These are phyloP conservation scores for Anticlea derivata DNA, from an alignment of 2,888 invertebrate genomes.

Conservation along the genomic window DNA sequence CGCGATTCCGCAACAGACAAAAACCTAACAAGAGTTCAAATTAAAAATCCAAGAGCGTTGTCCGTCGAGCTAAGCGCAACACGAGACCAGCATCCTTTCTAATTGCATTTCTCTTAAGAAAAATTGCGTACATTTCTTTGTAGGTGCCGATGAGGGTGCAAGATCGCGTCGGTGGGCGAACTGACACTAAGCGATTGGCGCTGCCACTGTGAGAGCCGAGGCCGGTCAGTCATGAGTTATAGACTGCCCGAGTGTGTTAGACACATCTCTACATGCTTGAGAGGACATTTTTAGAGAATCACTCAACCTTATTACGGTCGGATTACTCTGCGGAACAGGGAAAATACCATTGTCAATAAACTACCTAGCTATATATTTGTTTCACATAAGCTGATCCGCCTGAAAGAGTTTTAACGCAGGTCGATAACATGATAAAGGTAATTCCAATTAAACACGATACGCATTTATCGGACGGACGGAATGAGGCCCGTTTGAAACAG, in stretches of 20 bases:
- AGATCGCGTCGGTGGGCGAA: slow-evolving; percentile 59
- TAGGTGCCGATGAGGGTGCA: slow-evolving; percentile 58
- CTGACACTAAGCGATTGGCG: slow-evolving; percentile 71
- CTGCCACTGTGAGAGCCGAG: slow-evolving; percentile 48
- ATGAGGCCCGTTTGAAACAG: slow-evolving; percentile 66
- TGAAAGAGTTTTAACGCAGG: not conserved
- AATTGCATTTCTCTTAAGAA: slow-evolving; percentile 74
- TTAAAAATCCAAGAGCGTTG: slow-evolving; percentile 53
- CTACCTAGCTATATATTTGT: too few relatives aligned
- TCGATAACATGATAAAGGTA: slow-evolving; percentile 32
- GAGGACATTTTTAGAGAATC: slow-evolving; percentile 33
- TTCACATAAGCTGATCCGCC: not conserved
- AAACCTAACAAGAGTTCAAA: slow-evolving; percentile 40
- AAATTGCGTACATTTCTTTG: slow-evolving; percentile 71
- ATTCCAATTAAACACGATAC: slow-evolving; percentile 61
- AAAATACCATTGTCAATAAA: not conserved
- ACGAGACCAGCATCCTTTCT: slow-evolving; percentile 59
- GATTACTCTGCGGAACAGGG: not conserved
- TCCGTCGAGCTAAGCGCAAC: slow-evolving; percentile 54
- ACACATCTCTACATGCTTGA: slow-evolving; percentile 48
- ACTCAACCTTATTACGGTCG: slow-evolving; percentile 17
- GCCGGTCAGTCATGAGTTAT: slow-evolving; percentile 61
- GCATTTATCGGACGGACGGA: slow-evolving; percentile 54
- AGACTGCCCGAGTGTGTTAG: slow-evolving; percentile 56
- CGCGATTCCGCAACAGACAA: slow-evolving; percentile 15